Evolutionary conservation across 2,888 invertebrate species (phyloP), one percentile per base, ranked within the genome.

Genomic region (Conus canariensis): DNA sequence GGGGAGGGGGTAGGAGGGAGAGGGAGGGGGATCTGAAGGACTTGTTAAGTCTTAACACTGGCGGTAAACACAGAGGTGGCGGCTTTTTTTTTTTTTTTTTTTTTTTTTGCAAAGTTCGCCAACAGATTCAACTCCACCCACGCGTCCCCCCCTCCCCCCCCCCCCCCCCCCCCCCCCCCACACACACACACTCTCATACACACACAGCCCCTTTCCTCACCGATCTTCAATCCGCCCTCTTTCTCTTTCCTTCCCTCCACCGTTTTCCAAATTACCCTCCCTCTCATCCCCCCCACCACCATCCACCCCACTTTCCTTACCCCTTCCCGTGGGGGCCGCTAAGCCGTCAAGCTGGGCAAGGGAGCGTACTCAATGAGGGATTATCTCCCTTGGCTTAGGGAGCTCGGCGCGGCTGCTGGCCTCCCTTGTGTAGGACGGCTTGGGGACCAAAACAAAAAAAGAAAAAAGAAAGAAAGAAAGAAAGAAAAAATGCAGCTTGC

Each of bases 301-400:
- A 0, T 30, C 45, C 45, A 2, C 45, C 45, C 45, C 45, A 45
- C 45, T 45, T 45, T 45, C 45, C 45, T n/a, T n/a, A 14, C 74
- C 14, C 74, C 74, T 22, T 9, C 45, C 80, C 80, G 30, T 22
- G 5, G 10, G 5, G 14, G 19, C 80, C n/a, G 8, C 22, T n/a
- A 8, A 74, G 22, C 74, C n/a, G n/a, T 74, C 74, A n/a, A 74
- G n/a, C 74, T 8, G 74, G n/a, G n/a, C n/a, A 8, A 74, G n/a
- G n/a, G n/a, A 25, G 74, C 70, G 74, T 74, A 74, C 70, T 74
- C n/a, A 74, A 74, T 74, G 74, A n/a, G 74, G 74, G 74, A 74
- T 74, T 74, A 74, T 74, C n/a, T n/a, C 74, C 74, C n/a, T 25
- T 25, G 25, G 74, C n/a, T 74, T 22, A 74, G 74, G 25, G 22